These are phyloP conservation scores for Amphipyra tragopoginis DNA, from an alignment of 2,888 invertebrate genomes.

Conservation along the genomic window DNA sequence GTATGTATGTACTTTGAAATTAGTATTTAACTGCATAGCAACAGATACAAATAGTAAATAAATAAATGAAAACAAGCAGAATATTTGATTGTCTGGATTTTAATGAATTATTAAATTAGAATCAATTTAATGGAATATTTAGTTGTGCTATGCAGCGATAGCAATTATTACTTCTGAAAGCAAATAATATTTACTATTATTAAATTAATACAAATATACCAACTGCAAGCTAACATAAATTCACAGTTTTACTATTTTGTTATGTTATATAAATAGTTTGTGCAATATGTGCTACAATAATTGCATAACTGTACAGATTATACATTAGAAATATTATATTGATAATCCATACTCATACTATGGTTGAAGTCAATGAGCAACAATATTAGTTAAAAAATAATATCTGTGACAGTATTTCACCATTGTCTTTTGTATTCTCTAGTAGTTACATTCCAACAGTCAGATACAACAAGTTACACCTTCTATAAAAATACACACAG, in stretches of 20 bases:
- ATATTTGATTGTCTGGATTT: not conserved
- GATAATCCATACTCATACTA: constrained; percentile 13
- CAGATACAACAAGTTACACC: constrained; percentile 76
- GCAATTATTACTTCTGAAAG: too few relatives aligned
- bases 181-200: not conserved
- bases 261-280: constrained; percentile 1
- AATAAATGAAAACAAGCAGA: not conserved
- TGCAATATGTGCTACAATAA: constrained; percentile 11
- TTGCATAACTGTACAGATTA: constrained; percentile 14
- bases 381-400: constrained; percentile 36
- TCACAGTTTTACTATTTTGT: not conserved
- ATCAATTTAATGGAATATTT: not conserved
- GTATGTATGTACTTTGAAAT: not conserved
- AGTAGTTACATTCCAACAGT: constrained; percentile 70
- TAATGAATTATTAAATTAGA: not conserved
- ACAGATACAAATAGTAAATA: not conserved
- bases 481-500: constrained; percentile 79
- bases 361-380: constrained; percentile 50
- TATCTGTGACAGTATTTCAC: constrained; percentile 64
- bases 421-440: constrained; percentile 65
- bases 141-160: too few relatives aligned
- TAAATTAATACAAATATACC: not conserved
- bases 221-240: not conserved
- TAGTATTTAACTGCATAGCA: constrained; percentile 1
- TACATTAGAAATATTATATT: not conserved